Base-by-base conservation (phyloP, 2,113 vertebrate genomes). In the Myanophis thanlyinensis region DNA sequence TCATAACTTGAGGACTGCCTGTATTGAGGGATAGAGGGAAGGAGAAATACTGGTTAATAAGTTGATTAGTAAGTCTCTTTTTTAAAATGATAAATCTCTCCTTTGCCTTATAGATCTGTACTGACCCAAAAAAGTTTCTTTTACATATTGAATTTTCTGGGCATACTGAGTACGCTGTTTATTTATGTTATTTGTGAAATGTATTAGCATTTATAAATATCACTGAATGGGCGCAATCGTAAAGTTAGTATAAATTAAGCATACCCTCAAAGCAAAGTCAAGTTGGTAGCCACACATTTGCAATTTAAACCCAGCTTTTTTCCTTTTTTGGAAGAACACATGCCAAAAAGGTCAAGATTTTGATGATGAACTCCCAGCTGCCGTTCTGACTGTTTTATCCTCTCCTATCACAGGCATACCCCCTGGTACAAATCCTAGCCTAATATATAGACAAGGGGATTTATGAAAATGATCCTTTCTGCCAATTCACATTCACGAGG, bases 401-500 rank as follows among this genome's bases (percentile, higher is more conserved):
- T 44, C 73, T 80, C 35, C 35, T 40, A 1, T 35, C 15, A 2
- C 67, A n/a, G 89, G 91, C 40, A 52, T 88, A 91, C 91, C 95
- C 94, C 95, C 94, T 91, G 95, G 52, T 85, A 95, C 93, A 93
- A 94, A 90, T 95, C 96, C 96, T 93, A 62, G 80, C 94, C 54
- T 4, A 35, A 11, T 3, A 35, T 15, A 20, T 27, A n/a, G 49
- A 93, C 73, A 56, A 23, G 94, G 59, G 92, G 87, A 88, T 40
- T 91, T 95, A 95, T 95, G 93, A 95, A 95, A 95, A 95, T 93
- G 92, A 67, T 86, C 47, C 54, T 86, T 90, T 94, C 85, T 97
- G 97, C 97, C 97, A 97, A n/a, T 97, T 94, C 93, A 94, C 92
- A 96, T 97, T 97, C 98, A 97, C 95, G 90, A 90, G 89, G 95